Evolutionary conservation across 2,888 invertebrate genomes (phyloP).

Genomic region (Cosmorhoe ocellata): DNA sequence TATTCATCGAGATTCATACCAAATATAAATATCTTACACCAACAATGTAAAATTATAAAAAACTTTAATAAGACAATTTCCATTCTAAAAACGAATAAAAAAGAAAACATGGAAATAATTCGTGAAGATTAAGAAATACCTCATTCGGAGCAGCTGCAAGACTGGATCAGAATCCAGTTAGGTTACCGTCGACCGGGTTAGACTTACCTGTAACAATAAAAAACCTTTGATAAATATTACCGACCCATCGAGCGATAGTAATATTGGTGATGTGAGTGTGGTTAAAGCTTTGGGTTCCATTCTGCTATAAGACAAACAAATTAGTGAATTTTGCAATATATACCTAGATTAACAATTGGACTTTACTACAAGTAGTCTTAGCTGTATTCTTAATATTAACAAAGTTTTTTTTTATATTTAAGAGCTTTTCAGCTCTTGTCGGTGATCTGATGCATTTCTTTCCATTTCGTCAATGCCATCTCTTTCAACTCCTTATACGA

Average conservation of each 20-base stretch:
- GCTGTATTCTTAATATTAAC: no score
- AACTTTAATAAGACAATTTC: neutral
- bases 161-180: constrained; percentile 27
- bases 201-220: constrained; percentile 52
- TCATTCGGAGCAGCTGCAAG: constrained; percentile 37
- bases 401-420: no score
- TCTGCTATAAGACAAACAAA: no score
- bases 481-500: no score
- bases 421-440: no score
- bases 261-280: neutral
- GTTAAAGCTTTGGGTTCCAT: neutral
- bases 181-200: constrained; percentile 11
- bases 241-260: constrained; percentile 11
- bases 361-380: no score
- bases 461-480: no score
- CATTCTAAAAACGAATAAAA: neutral
- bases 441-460: no score
- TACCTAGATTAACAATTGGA: no score
- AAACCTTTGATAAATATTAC: constrained; percentile 45
- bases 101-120: constrained; percentile 12
- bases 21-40: no score
- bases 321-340: no score
- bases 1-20: no score
- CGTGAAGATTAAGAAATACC: constrained; percentile 19
- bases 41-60: neutral